phyloP scores from a whole-genome alignment of 1,140 invertebrate genomes.

The Thalassaphorura encarpata region DNA sequence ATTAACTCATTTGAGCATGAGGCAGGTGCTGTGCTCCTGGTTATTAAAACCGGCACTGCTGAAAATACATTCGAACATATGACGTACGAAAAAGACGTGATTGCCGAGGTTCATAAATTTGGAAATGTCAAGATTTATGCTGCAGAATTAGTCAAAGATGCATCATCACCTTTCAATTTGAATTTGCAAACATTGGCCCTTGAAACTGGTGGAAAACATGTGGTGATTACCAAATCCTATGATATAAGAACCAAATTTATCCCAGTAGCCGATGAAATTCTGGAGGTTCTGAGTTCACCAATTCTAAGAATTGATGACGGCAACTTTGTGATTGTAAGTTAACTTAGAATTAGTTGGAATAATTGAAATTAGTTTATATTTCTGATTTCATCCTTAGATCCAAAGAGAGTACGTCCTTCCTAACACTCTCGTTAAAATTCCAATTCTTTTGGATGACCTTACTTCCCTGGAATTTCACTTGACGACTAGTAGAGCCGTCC shows the following conservation, averaged over 20 bases:
- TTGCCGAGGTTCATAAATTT: constrained; percentile 4
- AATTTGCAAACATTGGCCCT: constrained; percentile 1
- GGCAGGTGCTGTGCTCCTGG: constrained; percentile 12
- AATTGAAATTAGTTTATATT: no score
- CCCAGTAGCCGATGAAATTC: background rate
- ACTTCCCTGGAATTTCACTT: background rate
- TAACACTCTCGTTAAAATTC: background rate
- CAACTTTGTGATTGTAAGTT: no score
- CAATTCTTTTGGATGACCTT: background rate
- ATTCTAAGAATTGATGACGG: no score
- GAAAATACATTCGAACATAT: constrained; percentile 10
- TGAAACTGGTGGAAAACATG: constrained; percentile 1
- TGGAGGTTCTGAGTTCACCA: background rate
- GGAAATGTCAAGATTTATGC: constrained; percentile 11
- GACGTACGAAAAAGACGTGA: constrained; percentile 6
- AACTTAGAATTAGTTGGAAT: no score
- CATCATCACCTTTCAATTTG: background rate
- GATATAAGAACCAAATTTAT: background rate
- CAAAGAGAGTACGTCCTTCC: background rate
- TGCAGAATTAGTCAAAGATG: constrained; percentile 7
- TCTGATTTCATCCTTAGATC: no score
- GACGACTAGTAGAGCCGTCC: background rate
- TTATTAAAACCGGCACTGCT: constrained; percentile 12
- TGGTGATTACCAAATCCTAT: background rate
- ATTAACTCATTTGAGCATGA: constrained; percentile 11